Evolutionary conservation across 2,797 vertebrate genomes (phyloP).

Genomic region (Phrynocephalus guinanensis): DNA sequence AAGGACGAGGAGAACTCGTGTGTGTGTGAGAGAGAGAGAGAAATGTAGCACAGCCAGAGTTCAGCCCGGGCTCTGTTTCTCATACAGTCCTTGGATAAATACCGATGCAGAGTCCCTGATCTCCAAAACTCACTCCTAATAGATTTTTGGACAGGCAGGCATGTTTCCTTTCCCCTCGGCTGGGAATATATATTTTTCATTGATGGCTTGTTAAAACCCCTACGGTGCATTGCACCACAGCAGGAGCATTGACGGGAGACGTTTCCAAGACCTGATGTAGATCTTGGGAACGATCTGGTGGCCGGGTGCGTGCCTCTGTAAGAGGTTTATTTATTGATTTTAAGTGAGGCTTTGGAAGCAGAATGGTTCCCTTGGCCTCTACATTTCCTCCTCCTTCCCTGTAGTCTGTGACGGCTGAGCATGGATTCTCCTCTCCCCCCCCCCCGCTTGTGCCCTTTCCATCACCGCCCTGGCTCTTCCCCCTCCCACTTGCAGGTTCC

Average conservation of each 20-base stretch:
- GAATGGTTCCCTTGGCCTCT: constrained; percentile 24
- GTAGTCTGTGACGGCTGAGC: background rate
- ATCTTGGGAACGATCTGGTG: constrained; percentile 3
- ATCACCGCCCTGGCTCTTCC: background rate
- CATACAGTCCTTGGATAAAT: accelerated
- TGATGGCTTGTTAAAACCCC: background rate
- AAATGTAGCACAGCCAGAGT: no score
- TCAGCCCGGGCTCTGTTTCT: accelerated
- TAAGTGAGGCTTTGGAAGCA: background rate
- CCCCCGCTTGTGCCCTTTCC: background rate
- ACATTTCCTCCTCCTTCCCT: constrained; percentile 1
- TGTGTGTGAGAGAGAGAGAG: no score
- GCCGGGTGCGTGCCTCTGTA: background rate
- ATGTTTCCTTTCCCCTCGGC: background rate
- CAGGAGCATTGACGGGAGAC: background rate
- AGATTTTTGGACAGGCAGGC: background rate
- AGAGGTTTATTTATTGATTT: no score
- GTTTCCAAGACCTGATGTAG: background rate
- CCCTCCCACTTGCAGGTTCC: background rate
- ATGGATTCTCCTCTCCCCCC: no score
- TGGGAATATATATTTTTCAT: background rate
- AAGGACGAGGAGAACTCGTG: no score
- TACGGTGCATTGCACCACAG: background rate
- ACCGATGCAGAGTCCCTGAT: background rate
- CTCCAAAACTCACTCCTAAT: accelerated